These are phyloP conservation scores for Elaphurus davidianus DNA, from an alignment of 2,113 vertebrate species.

Conservation along the genomic window DNA sequence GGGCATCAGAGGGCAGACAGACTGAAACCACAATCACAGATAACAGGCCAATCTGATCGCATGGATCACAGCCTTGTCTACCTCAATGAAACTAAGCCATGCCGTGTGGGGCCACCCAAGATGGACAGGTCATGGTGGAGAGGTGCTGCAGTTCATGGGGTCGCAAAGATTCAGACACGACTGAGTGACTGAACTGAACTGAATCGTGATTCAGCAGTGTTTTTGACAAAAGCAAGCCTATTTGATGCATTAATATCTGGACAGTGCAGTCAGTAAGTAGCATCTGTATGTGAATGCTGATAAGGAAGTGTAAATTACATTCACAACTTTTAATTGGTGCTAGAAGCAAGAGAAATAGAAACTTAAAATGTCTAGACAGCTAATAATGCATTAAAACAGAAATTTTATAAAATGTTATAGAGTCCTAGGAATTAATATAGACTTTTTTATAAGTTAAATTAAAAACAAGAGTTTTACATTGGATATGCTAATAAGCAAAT, in stretches of 20 bases:
- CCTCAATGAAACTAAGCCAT: too few relatives aligned
- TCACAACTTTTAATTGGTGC: conserved; percentile 23
- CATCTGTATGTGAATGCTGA: not conserved
- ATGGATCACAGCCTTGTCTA: too few relatives aligned
- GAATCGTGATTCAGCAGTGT: not conserved
- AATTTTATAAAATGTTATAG: not conserved
- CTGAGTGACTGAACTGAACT: too few relatives aligned
- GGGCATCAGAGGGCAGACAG: too few relatives aligned
- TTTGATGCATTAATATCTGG: conserved; percentile 12
- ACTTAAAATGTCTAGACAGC: not conserved
- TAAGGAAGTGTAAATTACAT: conserved; percentile 12
- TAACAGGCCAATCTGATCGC: too few relatives aligned
- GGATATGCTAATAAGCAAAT: not conserved
- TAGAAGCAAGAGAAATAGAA: conserved; percentile 24
- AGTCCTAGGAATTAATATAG: not conserved
- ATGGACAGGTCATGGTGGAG: too few relatives aligned
- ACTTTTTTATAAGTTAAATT: not conserved
- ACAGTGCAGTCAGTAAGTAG: not conserved
- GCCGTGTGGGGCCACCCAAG: too few relatives aligned
- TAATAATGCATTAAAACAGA: not conserved
- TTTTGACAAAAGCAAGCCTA: not conserved
- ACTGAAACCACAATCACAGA: too few relatives aligned
- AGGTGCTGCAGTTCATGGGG: too few relatives aligned
- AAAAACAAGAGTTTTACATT: conserved; percentile 24
- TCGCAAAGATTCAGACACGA: too few relatives aligned